These are phyloP conservation scores for Macropus fuliginosus DNA, from an alignment of 2,797 vertebrate species.

Conservation along the genomic window DNA sequence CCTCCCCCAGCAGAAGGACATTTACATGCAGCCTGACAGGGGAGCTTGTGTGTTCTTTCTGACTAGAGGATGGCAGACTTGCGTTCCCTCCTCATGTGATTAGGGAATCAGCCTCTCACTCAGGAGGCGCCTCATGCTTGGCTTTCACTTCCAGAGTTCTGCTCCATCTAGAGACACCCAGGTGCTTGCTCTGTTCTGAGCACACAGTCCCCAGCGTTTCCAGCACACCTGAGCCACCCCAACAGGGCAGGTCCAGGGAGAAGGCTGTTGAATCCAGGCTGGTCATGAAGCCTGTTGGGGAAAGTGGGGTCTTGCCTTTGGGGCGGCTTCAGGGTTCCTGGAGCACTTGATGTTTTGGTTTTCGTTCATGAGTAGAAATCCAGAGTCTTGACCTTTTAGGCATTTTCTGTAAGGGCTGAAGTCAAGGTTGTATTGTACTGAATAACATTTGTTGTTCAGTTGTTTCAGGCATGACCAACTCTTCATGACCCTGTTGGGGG, in stretches of 20 bases:
- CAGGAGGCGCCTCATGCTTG: too few relatives aligned
- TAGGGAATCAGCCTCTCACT: too few relatives aligned
- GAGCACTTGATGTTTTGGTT: neutral
- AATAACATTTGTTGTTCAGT: neutral
- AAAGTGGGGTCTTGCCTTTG: too few relatives aligned
- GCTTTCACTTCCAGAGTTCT: too few relatives aligned
- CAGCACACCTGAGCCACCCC: too few relatives aligned
- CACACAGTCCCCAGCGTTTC: too few relatives aligned
- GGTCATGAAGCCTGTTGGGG: too few relatives aligned
- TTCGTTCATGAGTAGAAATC: neutral
- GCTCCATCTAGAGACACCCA: too few relatives aligned
- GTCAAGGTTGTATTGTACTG: neutral
- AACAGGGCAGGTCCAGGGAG: too few relatives aligned
- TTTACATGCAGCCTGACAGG: neutral
- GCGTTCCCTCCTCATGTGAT: neutral
- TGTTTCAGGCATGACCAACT: neutral
- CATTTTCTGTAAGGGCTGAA: neutral
- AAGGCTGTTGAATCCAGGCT: too few relatives aligned
- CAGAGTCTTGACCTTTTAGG: neutral
- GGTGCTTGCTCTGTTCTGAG: too few relatives aligned
- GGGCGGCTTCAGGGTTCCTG: too few relatives aligned
- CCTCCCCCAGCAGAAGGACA: neutral
- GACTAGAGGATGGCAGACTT: neutral
- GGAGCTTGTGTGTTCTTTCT: neutral
- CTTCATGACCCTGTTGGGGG: neutral